Evolutionary conservation across 1,140 invertebrate genomes (phyloP).

Genomic region (Dendroctonus valens): DNA sequence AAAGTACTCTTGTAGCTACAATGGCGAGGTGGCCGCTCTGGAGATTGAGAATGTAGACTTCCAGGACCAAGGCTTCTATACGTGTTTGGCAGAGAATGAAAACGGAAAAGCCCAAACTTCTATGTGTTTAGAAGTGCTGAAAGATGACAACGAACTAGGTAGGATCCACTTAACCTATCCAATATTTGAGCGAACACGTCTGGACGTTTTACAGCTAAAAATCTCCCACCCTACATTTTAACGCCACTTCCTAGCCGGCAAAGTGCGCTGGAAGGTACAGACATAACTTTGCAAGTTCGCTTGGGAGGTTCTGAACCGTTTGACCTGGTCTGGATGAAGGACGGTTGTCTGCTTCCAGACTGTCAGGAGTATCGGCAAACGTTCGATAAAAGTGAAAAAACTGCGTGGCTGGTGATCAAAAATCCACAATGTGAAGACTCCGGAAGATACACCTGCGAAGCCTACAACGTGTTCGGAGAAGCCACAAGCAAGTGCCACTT

Average conservation of each 20-base stretch:
- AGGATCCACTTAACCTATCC: background rate
- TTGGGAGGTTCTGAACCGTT: constrained; percentile 59
- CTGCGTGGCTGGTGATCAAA: constrained; percentile 61
- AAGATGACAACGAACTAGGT: background rate
- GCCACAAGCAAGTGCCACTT: constrained; percentile 56
- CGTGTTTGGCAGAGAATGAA: constrained; percentile 69
- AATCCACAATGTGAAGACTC: constrained; percentile 67
- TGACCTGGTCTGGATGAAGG: constrained; percentile 69
- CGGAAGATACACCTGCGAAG: constrained; percentile 70
- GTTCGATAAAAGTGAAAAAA: constrained; percentile 60
- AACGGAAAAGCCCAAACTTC: constrained; percentile 53
- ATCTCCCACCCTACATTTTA: constrained; percentile 33
- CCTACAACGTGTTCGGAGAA: constrained; percentile 60
- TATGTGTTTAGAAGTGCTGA: constrained; percentile 36
- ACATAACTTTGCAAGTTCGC: constrained; percentile 33
- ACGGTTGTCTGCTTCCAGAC: constrained; percentile 65
- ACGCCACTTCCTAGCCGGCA: constrained; percentile 24
- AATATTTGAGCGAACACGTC: background rate
- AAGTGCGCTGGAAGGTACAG: constrained; percentile 20
- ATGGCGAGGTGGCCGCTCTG: constrained; percentile 52
- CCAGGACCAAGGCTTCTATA: constrained; percentile 64
- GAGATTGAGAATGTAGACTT: constrained; percentile 55
- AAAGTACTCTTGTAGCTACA: constrained; percentile 49
- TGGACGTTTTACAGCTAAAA: constrained; percentile 13
- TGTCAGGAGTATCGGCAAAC: constrained; percentile 64